phyloP scores from a whole-genome alignment of 2,113 vertebrate species.

The Corythoichthys intestinalis region DNA sequence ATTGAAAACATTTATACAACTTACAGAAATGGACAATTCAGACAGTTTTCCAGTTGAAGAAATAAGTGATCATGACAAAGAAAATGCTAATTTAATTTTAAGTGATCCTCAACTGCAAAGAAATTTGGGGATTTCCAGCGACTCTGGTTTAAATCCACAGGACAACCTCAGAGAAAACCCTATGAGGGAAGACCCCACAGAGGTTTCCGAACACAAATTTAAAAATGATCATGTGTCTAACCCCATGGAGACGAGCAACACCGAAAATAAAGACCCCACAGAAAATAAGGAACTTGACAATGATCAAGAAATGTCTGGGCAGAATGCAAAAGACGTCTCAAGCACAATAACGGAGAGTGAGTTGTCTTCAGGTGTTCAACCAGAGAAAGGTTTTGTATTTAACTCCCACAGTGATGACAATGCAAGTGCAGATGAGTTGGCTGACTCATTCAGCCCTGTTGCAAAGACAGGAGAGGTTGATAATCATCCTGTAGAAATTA shows the following conservation, averaged over 20 bases:
- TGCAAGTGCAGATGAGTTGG: no score
- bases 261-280: background rate
- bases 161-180: background rate
- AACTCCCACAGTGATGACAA: no score
- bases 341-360: background rate
- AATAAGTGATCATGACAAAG: background rate
- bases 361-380: conserved; percentile 1
- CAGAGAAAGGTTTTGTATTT: conserved; percentile 1
- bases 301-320: background rate
- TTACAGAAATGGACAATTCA: background rate
- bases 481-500: background rate
- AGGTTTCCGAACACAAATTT: background rate
- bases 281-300: background rate
- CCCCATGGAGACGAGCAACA: background rate
- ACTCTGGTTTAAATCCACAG: background rate
- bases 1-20: background rate
- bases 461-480: no score
- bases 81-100: background rate
- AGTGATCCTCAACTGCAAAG: background rate
- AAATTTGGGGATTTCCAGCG: no score
- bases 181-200: background rate
- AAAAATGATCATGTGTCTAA: conserved; percentile 5
- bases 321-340: background rate
- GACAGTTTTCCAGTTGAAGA: background rate
- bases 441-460: no score